Evolutionary conservation across 2,888 invertebrate species (phyloP).

Genomic region (Sepiola atlantica): DNA sequence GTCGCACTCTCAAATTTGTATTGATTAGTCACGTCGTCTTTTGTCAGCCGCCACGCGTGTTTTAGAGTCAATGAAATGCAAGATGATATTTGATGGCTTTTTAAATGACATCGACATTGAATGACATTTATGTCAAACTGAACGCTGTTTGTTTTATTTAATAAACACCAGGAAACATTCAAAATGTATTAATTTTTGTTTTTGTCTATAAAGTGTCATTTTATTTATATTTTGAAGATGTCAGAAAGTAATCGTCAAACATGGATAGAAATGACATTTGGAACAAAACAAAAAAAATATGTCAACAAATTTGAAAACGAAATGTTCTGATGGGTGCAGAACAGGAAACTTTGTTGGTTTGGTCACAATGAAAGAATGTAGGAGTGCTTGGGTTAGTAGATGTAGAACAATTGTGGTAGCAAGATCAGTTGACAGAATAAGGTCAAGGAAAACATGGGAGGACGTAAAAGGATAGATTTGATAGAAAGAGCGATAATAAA

Average conservation of each 20-base stretch:
- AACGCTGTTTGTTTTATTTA: not conserved
- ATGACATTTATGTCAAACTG: not conserved
- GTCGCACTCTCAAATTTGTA: no score
- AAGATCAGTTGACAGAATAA: no score
- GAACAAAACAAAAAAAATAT: no score
- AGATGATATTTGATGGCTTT: not conserved
- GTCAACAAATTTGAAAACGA: not conserved
- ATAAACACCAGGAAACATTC: not conserved
- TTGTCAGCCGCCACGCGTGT: no score
- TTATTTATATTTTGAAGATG: not conserved
- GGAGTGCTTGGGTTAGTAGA: no score
- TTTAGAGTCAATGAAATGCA: no score
- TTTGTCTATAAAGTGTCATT: not conserved
- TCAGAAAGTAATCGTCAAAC: not conserved
- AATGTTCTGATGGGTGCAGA: not conserved
- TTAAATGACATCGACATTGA: not conserved
- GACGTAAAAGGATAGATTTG: no score
- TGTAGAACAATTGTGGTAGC: no score
- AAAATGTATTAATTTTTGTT: not conserved
- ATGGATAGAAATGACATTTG: not conserved
- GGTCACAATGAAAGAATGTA: no score
- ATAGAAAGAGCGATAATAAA: no score
- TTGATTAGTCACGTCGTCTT: not conserved
- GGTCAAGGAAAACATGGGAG: no score
- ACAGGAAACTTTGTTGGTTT: no score